Percentiles rank a stretch among this genome's conserved stretches.
Conservation (phyloP, 2,888 invertebrate species). For the Conistra vaccinii region DNA sequence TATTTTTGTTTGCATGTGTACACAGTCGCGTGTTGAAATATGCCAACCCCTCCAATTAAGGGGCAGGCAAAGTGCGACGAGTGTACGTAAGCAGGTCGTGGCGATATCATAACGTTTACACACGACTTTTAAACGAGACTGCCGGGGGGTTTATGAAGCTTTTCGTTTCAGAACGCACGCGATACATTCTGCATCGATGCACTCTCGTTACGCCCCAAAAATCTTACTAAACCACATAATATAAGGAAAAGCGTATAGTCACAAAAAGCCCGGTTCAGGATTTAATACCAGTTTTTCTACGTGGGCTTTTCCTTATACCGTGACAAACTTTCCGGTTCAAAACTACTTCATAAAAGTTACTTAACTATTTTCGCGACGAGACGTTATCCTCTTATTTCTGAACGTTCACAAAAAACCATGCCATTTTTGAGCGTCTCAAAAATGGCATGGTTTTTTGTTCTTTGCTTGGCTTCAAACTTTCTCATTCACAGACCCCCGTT, state of each 20-base stretch:
- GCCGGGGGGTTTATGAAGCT: constrained; percentile 77
- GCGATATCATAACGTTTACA: constrained; percentile 87
- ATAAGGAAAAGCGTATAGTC: constrained; percentile 6
- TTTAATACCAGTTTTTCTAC: constrained; percentile 26
- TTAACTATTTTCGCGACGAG: constrained; percentile 51
- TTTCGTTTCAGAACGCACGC: constrained; percentile 74
- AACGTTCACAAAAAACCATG: constrained; percentile 47
- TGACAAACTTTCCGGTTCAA: constrained; percentile 43
- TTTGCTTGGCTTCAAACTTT: constrained; percentile 45
- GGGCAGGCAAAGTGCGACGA: constrained; percentile 85
- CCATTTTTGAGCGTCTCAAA: constrained; percentile 36
- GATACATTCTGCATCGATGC: constrained; percentile 63
- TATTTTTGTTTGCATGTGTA: constrained; percentile 80
- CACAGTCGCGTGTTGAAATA: constrained; percentile 81
- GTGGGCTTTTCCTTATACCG: constrained; percentile 28
- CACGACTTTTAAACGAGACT: constrained; percentile 84
- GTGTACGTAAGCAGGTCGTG: constrained; percentile 85
- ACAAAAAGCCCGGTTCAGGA: background rate
- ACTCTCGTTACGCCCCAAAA: constrained; percentile 33
- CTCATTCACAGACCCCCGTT: constrained; percentile 31
- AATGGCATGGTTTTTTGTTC: too few species aligned
- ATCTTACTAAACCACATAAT: constrained; percentile 1
- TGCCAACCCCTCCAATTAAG: constrained; percentile 87
- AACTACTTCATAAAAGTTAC: constrained; percentile 61
- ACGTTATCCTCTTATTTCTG: constrained; percentile 54